Base-by-base conservation (phyloP, 2,888 invertebrate genomes). In the Eilema sororculum region DNA sequence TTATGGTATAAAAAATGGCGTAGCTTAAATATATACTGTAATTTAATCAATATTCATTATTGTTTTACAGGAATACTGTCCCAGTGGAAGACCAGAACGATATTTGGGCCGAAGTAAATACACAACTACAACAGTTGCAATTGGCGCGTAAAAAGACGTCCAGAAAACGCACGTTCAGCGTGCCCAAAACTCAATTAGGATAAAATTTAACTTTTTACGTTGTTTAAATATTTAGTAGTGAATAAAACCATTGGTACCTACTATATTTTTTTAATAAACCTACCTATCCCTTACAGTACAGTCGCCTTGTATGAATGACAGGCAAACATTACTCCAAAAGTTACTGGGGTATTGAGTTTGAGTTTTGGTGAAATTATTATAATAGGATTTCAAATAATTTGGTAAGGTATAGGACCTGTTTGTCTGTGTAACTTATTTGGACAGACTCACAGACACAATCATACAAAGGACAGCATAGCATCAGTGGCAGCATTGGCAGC, bases 1-100 rank as follows among this genome's bases (percentile, higher is more conserved):
- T 10, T 12, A 37, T 37, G 33, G 5, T 37, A 37, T 37, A 37
- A 10, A 37, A 8, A 37, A 37, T 1, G 12, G 12, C 12, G 10
- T 12, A 1, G 10, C 33, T 12, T 37, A 33, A 33, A 33, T 33
- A 33, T n/a, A n/a, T n/a, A 20, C 5, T 20, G 6, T 46, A n/a
- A 52, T 52, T 52, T n/a, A n/a, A n/a, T n/a, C 52, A 52, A n/a
- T n/a, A 24, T 57, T 24, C 33, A 25, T 16, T 58, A n/a, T 16
- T 63, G 6, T 62, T 57, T 73, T 57, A 20, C 89, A 97, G 97
- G 85, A 95, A 96, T 89, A 97, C 98, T 1, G 98, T 99, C 83
- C 97, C 98, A 13, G 97, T 97, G 81, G 98, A 98, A 89, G 99
- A 99, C 73, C 98, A 98, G 88, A 96, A 95, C 41, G 96, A 97